These are phyloP conservation scores for Epirrhoe tristata DNA, from an alignment of 2,888 invertebrate species.

Conservation along the genomic window DNA sequence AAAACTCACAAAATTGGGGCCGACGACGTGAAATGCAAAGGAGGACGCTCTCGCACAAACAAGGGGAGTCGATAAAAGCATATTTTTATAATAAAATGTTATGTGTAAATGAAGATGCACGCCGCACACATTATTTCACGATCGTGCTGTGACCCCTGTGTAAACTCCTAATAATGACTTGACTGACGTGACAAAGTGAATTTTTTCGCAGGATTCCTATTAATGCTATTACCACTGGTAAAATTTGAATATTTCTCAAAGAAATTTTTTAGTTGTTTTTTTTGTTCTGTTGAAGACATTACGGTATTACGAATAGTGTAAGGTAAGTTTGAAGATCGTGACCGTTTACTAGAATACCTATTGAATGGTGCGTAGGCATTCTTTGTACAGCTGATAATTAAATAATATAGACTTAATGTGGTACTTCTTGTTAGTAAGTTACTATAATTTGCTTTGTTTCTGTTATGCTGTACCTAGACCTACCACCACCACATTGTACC, in stretches of 20 bases:
- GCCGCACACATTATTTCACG: constrained; percentile 59
- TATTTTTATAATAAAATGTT: constrained; percentile 43
- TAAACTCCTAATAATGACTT: constrained; percentile 60
- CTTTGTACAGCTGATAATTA: constrained; percentile 40
- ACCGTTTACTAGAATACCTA: constrained; percentile 21
- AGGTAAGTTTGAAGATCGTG: constrained; percentile 22
- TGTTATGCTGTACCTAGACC: background rate
- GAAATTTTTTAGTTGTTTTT: constrained; percentile 26
- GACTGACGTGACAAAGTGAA: constrained; percentile 65
- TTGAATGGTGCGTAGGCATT: constrained; percentile 23
- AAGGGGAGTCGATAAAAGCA: constrained; percentile 75
- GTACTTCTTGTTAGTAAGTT: background rate
- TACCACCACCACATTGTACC: background rate
- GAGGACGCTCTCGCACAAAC: constrained; percentile 79
- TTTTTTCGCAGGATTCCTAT: constrained; percentile 42
- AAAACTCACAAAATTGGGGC: constrained; percentile 64
- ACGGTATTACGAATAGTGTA: constrained; percentile 18
- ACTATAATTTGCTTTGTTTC: constrained; percentile 5
- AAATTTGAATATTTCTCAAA: constrained; percentile 10
- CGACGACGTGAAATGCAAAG: constrained; percentile 82
- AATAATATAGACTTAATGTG: background rate
- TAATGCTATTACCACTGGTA: constrained; percentile 7
- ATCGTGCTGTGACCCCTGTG: constrained; percentile 64
- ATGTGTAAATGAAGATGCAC: constrained; percentile 58
- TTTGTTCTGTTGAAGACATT: constrained; percentile 23